phyloP scores from a whole-genome alignment of 2,888 invertebrate species.

The Petrolisthes cinctipes region DNA sequence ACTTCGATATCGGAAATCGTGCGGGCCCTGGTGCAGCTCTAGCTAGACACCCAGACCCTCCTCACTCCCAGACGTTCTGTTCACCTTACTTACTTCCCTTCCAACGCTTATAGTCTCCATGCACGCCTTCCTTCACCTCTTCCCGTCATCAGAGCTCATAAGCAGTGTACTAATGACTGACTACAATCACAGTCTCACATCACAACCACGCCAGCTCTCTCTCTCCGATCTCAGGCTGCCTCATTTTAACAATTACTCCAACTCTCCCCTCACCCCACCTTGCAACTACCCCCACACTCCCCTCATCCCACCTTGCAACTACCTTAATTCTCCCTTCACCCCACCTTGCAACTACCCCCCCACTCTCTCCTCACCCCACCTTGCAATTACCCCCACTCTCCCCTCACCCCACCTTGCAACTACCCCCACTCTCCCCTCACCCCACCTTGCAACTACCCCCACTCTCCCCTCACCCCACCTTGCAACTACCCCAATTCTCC shows the following conservation, averaged over 20 bases:
- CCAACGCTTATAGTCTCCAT: not conserved
- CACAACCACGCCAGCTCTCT: not conserved
- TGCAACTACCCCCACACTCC: too few species aligned
- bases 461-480: too few species aligned
- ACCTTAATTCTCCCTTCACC: not conserved
- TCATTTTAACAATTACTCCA: not conserved
- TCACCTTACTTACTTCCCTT: not conserved
- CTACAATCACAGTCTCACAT: not conserved
- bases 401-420: too few species aligned
- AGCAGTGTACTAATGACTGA: too few species aligned
- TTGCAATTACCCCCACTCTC: too few species aligned
- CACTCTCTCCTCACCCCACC: too few species aligned
- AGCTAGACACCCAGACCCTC: not conserved
- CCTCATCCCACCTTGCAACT: not conserved
- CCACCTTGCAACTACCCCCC: too few species aligned
- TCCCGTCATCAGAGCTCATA: not conserved
- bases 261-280: not conserved
- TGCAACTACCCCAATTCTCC: too few species aligned
- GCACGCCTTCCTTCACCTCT: not conserved
- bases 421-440: too few species aligned
- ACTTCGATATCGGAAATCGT: constrained; percentile 7
- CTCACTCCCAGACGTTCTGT: not conserved
- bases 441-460: too few species aligned
- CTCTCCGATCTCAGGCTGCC: not conserved
- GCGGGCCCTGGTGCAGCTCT: not conserved